Evolutionary conservation across 2,113 vertebrate genomes (phyloP), one percentile per base, ranked within the genome.

Genomic region (Mobula birostris): DNA sequence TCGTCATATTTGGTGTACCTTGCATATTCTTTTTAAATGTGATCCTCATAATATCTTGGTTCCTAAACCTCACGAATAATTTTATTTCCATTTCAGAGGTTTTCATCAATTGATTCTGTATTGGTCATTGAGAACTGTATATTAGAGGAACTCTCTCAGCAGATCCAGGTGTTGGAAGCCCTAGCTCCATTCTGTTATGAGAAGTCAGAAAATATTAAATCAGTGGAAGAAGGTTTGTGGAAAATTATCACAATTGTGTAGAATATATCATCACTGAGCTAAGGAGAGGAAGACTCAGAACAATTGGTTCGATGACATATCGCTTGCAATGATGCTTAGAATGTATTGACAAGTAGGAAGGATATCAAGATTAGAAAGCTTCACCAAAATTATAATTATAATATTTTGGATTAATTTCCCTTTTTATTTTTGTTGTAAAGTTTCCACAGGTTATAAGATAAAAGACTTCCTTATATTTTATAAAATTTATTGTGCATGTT

Each of bases 201-300:
- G 94, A 95, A 96, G 80, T 95, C 94, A 90, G 79, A 94, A 92
- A 95, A 95, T 90, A 95, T 95, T 1, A 91, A 85, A 0, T 96
- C 95, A 5, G 24, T 96, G 0, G 96, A 97, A 68, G 96, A 97
- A 48, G 96, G 97, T 98, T 95, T 96, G 97, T 96, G 61, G 79
- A 32, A 94, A 94, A 82, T 32, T 3, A 80, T 15, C 76, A 79
- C 66, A 36, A 36, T 94, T 29, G 70, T 40, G 17, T 24, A 72
- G n/a, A 40, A 15, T 40, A 15, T 11, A 29, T 24, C n/a, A 32
- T 4, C 27, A 29, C 61, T 29, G 58, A 56, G 24, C 24, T 85
- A 85, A 40, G 56, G 83, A 61, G 24, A 36, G 63, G 15, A 68
- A 68, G 87, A 66, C 40, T 11, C 36, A 21, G 17, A 17, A 15